These are phyloP conservation scores for Galago senegalensis DNA, from an alignment of 2,797 vertebrate genomes.

Conservation along the genomic window DNA sequence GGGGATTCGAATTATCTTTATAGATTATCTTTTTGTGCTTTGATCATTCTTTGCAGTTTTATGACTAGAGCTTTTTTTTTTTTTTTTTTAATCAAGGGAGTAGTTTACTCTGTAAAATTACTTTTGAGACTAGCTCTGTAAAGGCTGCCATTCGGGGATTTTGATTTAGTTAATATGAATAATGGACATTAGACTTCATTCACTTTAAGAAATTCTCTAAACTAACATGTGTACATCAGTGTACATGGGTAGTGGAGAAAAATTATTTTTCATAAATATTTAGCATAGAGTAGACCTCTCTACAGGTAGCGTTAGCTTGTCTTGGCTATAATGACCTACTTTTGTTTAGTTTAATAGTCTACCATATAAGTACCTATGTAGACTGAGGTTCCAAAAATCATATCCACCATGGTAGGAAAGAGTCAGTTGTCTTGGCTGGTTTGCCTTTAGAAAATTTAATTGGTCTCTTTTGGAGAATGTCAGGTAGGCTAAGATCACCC, in stretches of 20 bases:
- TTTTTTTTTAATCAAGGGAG: not conserved
- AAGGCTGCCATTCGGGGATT: constrained; percentile 53
- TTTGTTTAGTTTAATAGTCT: constrained; percentile 59
- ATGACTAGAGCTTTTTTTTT: not conserved
- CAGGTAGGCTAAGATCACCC: not conserved
- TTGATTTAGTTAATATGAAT: constrained; percentile 69
- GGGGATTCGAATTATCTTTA: constrained; percentile 7
- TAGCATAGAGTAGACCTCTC: not conserved
- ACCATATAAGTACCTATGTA: constrained; percentile 44
- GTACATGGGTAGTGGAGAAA: not conserved
- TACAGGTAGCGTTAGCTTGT: not conserved
- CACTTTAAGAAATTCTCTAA: constrained; percentile 57
- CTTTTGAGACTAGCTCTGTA: constrained; percentile 26
- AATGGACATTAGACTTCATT: constrained; percentile 56
- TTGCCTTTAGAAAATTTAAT: constrained; percentile 40
- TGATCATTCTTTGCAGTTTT: constrained; percentile 57
- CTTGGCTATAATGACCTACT: constrained; percentile 25
- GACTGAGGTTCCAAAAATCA: constrained; percentile 31
- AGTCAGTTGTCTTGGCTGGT: constrained; percentile 28
- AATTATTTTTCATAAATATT: constrained; percentile 56
- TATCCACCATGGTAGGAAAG: not conserved
- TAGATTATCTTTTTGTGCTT: constrained; percentile 53
- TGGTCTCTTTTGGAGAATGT: constrained; percentile 49
- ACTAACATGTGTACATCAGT: not conserved
- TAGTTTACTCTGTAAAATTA: constrained; percentile 46